Base-by-base conservation (phyloP, 2,888 invertebrate genomes). In the Athalia circularis region DNA sequence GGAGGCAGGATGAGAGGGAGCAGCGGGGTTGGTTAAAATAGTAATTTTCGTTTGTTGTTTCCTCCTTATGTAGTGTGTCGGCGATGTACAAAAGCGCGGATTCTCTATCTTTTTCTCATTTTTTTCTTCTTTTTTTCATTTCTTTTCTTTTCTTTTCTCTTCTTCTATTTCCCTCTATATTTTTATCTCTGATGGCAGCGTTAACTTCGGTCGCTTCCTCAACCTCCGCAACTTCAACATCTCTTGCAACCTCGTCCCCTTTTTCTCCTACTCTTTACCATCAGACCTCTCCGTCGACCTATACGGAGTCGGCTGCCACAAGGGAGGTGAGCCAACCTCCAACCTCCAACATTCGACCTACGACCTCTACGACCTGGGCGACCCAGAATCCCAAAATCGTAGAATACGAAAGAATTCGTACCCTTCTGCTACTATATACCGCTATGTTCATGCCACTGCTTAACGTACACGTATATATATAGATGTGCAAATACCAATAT, bases 101-200 rank as follows among this genome's bases (percentile, higher is more conserved):
- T 29, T 29, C 2, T 29, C 29, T 29, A 29, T 29, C 29, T 29
- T 29, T 29, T 61, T 61, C 61, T 6, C 29, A 29, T 29, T 61
- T 6, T 61, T 7, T 13, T 61, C 8, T 61, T n/a, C 8, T 61
- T 61, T 13, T 13, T 61, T n/a, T 61, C 61, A 7, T 13, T 4
- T 6, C 4, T 61, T 61, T 61, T 29, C 1, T 29, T 29, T 29
- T 2, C 29, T 29, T 29, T 29, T 2, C 29, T 29, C 29, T 11
- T 43, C 29, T 29, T 67, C 6, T 7, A 48, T 50, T 65, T 45
- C 4, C 67, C 47, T 50, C 29, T 48, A 50, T 48, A 50, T 15
- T 68, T 45, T 68, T 54, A 50, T 54, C 54, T 50, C 15, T 68
- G 50, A 68, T 68, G 68, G 68, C 13, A 68, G 68, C 52, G 68